Conservation (phyloP, 2,797 vertebrate species). For the Microtus obscurus region DNA sequence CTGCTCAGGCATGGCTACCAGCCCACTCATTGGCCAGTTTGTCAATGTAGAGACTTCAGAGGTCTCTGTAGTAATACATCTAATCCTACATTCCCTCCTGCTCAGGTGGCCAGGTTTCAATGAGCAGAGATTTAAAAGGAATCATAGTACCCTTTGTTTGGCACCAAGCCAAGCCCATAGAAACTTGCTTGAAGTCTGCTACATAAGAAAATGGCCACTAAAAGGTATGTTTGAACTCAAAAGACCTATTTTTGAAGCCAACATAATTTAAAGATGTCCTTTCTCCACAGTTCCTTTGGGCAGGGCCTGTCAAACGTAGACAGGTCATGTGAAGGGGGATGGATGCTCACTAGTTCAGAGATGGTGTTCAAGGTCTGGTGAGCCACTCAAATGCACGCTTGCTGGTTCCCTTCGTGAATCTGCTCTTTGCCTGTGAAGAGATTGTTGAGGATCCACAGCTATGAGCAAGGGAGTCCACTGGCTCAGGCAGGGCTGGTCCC, state of each 20-base stretch:
- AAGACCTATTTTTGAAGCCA: background rate
- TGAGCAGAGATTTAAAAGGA: background rate
- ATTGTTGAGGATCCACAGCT: background rate
- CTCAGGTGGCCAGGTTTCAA: background rate
- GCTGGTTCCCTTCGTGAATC: background rate
- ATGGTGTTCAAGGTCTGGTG: background rate
- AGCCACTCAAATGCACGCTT: background rate
- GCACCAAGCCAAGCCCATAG: background rate
- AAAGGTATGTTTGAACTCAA: background rate
- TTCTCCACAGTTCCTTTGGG: background rate
- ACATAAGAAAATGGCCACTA: background rate
- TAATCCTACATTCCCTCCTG: no score
- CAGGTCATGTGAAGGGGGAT: accelerated
- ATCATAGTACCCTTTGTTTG: background rate
- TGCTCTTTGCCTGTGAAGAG: background rate
- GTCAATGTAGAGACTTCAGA: background rate
- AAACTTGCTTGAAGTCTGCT: background rate
- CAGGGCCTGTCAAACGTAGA: background rate
- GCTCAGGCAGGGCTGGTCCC: background rate
- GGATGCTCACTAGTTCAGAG: background rate
- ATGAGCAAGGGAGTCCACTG: background rate
- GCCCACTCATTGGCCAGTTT: background rate
- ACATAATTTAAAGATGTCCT: background rate
- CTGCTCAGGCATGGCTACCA: background rate
- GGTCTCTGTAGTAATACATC: background rate